Percentiles rank a stretch among this genome's conserved stretches.
Conservation (phyloP, 2,113 vertebrate species). For the Sialia sialis region DNA sequence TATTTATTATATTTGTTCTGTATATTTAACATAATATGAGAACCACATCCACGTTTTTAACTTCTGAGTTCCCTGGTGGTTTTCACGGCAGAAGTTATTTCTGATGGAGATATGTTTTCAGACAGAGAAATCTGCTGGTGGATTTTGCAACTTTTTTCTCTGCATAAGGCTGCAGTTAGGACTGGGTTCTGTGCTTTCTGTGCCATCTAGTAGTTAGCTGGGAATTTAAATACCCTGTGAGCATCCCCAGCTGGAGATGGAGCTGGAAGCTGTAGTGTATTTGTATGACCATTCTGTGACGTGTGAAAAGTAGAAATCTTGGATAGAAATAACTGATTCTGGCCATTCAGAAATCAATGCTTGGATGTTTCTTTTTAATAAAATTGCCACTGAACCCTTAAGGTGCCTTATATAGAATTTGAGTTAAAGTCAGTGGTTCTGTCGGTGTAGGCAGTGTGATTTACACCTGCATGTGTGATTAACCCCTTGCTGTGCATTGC, state of each 20-base stretch:
- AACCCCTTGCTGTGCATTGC: not conserved
- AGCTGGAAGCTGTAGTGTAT: not conserved
- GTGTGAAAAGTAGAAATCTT: not conserved
- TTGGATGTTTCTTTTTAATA: not conserved
- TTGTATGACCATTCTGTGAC: not conserved
- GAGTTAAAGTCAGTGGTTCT: not conserved
- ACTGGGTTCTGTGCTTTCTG: not conserved
- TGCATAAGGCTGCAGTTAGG: not conserved
- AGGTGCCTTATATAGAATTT: not conserved
- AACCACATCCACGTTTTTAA: not conserved
- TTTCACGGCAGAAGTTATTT: not conserved
- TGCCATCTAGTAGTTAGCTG: not conserved
- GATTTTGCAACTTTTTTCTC: not conserved
- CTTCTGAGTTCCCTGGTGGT: not conserved
- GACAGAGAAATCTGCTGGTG: not conserved
- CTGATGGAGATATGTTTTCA: not conserved
- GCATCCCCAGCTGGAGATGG: not conserved
- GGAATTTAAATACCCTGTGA: not conserved
- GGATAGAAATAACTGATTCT: not conserved
- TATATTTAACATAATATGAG: not conserved
- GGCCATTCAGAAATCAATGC: not conserved
- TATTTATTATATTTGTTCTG: not conserved
- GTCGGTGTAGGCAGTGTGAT: not conserved
- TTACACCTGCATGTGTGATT: not conserved
- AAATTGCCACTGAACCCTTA: not conserved